Evolutionary conservation across 2,888 invertebrate genomes (phyloP).

Genomic region (Polydrusus pterygomalis): DNA sequence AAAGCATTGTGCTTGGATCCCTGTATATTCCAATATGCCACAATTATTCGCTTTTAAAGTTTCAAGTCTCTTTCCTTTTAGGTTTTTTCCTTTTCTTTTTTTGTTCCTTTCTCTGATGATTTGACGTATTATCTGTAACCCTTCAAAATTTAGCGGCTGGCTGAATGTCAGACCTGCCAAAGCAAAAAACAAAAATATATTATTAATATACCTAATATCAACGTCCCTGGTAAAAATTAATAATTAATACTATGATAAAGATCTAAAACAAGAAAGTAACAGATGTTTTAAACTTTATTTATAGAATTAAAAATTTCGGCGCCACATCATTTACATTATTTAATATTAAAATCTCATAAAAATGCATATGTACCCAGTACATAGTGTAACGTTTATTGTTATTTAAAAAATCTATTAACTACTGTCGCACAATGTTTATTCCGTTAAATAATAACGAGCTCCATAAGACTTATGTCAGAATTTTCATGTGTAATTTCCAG

Average conservation of each 20-base stretch:
- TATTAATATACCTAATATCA: no score
- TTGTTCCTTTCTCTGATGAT: no score
- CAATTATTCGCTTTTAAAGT: no score
- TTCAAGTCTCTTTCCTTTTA: no score
- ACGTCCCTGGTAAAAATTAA: background rate
- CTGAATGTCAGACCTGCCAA: no score
- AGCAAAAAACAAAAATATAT: no score
- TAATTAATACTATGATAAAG: background rate
- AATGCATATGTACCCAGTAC: slow-evolving; percentile 14
- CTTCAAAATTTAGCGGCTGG: no score
- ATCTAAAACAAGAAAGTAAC: slow-evolving; percentile 21
- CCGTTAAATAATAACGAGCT: slow-evolving; percentile 21
- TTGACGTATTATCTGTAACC: no score
- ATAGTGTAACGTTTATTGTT: slow-evolving; percentile 7
- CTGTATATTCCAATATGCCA: no score
- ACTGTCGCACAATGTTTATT: slow-evolving; percentile 24
- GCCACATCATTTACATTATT: slow-evolving; percentile 38
- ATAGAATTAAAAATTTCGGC: slow-evolving; percentile 30
- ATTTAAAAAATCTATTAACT: slow-evolving; percentile 26
- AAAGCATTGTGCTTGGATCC: no score
- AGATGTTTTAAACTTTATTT: slow-evolving; percentile 35
- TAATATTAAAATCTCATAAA: slow-evolving; percentile 26
- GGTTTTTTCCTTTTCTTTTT: no score
- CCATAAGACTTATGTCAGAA: slow-evolving; percentile 34
- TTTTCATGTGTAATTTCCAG: slow-evolving; percentile 44